Evolutionary conservation across 2,797 vertebrate genomes (phyloP).

Genomic region (Lates japonicus): DNA sequence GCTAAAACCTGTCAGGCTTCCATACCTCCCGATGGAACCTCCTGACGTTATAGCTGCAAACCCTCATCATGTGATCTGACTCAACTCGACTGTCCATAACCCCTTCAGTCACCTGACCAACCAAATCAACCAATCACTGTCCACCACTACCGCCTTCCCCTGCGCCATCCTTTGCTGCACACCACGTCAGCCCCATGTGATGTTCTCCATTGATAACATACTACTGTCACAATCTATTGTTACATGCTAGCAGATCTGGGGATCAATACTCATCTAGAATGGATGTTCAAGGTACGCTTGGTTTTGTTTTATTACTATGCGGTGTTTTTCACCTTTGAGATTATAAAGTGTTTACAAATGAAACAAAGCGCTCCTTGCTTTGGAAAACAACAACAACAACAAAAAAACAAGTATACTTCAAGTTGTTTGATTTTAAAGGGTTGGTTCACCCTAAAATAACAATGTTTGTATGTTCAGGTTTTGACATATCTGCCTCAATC

Average conservation of each 20-base stretch:
- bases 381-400: not conserved
- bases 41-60: slow-evolving; percentile 90
- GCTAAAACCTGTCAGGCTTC: slow-evolving; percentile 90
- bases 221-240: slow-evolving; percentile 82
- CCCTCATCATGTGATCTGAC: slow-evolving; percentile 89
- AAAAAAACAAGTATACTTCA: slow-evolving; percentile 34
- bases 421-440: slow-evolving; percentile 40
- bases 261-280: slow-evolving; percentile 49
- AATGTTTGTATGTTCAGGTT: not conserved
- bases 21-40: slow-evolving; percentile 88
- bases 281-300: slow-evolving; percentile 27
- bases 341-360: not conserved
- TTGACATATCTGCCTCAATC: not conserved
- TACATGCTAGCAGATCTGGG: slow-evolving; percentile 75
- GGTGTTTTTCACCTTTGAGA: slow-evolving; percentile 33
- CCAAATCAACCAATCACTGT: slow-evolving; percentile 88
- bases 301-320: slow-evolving; percentile 28
- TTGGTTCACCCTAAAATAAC: slow-evolving; percentile 15
- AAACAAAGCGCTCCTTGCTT: slow-evolving; percentile 11
- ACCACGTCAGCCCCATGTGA: slow-evolving; percentile 88
- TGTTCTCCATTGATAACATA: slow-evolving; percentile 91
- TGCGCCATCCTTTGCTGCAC: slow-evolving; percentile 87
- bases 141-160: slow-evolving; percentile 84
- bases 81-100: slow-evolving; percentile 89
- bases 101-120: slow-evolving; percentile 85